Evolutionary conservation across 2,888 invertebrate genomes (phyloP).

Genomic region (Agrilus cyanescens): DNA sequence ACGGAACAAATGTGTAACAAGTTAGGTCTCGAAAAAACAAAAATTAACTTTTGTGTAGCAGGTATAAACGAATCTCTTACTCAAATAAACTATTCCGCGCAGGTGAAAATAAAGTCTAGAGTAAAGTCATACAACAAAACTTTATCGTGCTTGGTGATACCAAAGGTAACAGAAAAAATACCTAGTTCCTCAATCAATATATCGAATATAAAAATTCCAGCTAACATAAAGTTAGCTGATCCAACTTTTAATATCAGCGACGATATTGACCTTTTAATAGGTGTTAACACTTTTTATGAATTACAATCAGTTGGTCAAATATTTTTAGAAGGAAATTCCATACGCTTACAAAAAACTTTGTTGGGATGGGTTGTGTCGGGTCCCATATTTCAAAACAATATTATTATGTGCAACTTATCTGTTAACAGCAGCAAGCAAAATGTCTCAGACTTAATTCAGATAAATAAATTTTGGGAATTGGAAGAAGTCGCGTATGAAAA

Average conservation of each 20-base stretch:
- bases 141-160: constrained; percentile 1
- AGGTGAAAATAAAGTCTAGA: not conserved
- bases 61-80: not conserved
- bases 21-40: no score
- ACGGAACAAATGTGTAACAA: not conserved
- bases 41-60: no score
- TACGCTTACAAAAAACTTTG: no score
- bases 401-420: no score
- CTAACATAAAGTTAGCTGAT: not conserved
- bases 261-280: not conserved
- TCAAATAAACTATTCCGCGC: not conserved
- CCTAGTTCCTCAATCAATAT: not conserved
- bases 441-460: no score
- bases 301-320: no score
- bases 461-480: no score
- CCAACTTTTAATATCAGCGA: not conserved
- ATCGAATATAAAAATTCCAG: not conserved
- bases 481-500: no score
- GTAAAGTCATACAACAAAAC: not conserved
- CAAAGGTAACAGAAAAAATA: not conserved
- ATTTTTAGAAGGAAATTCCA: no score
- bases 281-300: not conserved
- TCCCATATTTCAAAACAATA: no score
- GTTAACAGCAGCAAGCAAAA: no score
- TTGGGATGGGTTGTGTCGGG: no score